Conservation (phyloP, 2,113 vertebrate genomes). For the Myiagra hebetior region DNA sequence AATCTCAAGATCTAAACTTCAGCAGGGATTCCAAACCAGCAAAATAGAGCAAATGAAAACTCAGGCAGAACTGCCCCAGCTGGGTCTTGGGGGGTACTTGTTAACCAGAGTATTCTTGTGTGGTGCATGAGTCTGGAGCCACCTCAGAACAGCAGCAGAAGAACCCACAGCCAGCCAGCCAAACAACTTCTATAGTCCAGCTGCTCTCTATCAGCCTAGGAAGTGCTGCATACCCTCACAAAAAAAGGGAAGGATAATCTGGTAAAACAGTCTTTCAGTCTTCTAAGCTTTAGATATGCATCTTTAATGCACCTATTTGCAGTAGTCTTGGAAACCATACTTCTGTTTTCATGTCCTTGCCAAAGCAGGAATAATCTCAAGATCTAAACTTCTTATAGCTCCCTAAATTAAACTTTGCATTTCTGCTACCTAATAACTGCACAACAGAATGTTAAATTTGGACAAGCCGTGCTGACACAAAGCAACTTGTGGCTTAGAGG, state of each 20-base stretch:
- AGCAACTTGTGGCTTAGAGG: not conserved
- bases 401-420: conserved; percentile 6
- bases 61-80: not conserved
- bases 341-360: not conserved
- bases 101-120: not conserved
- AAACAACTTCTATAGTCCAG: not conserved
- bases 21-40: too few relatives aligned
- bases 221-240: not conserved
- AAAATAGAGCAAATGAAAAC: too few relatives aligned
- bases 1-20: too few relatives aligned
- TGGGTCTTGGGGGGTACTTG: not conserved
- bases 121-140: not conserved
- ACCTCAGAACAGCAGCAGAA: not conserved
- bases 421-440: not conserved
- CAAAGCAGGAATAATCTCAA: conserved; percentile 7
- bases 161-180: not conserved
- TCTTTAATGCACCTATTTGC: conserved; percentile 7
- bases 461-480: not conserved
- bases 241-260: not conserved
- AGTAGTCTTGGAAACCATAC: not conserved
- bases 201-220: not conserved
- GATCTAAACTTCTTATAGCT: conserved; percentile 2
- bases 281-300: not conserved
- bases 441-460: not conserved
- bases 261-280: not conserved